Evolutionary conservation across 1,140 invertebrate genomes (phyloP), one percentile per base, ranked within the genome.

Genomic region (Drosophila littoralis): DNA sequence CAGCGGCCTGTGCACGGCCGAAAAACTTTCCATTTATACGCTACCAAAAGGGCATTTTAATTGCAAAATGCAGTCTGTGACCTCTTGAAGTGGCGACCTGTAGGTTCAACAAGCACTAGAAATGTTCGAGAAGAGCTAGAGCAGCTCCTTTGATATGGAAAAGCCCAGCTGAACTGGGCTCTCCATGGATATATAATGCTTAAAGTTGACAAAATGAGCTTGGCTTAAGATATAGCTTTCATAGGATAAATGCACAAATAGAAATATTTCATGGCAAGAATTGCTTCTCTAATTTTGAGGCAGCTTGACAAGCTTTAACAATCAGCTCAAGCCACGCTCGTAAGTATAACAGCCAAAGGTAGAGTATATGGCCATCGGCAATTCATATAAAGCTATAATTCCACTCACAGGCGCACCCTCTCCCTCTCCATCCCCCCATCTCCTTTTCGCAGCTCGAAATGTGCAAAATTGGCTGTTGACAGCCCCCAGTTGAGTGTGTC

Each of bases 391-490:
- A n/a, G 17, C 22, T 28, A 28, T 28, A 28, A 28, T 28, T 28
- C 22, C 22, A 28, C 22, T 28, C 22, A 28, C 22, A 28, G 5
- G 0, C 22, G 7, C 6, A 5, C n/a, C 7, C 28, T 13, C 32
- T 40, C 12, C 10, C 55, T 38, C 15, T 7, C 54, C 51, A 3
- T n/a, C 6, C 1, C 0, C 38, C 46, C 22, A 28, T 51, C 45
- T 45, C 28, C 35, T 12, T 42, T 59, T 48, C 17, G 42, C 73
- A 63, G 48, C 73, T 75, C 40, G 66, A 72, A 81, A 71, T 64
- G 69, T 73, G 50, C 80, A 22, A 80, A 89, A 88, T 88, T 88
- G 83, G 73, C 84, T 89, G 83, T 88, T 88, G 83, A 89, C 84
- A 84, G 84, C 67, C 46, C 46, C 63, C 58, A 74, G 63, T 86